Conservation (phyloP, 2,113 vertebrate genomes). For the Urocynchramus pylzowi region DNA sequence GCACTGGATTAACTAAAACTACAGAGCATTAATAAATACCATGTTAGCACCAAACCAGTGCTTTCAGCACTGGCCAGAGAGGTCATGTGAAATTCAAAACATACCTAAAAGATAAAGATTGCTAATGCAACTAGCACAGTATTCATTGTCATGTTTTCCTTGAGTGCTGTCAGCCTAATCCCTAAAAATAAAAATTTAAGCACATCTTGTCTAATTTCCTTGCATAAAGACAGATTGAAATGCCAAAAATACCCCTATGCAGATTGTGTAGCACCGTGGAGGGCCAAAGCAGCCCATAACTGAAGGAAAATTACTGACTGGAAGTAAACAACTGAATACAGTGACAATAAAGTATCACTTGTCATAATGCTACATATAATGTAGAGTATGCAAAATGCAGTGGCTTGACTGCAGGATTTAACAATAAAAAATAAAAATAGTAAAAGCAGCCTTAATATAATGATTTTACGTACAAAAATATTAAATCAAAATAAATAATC, state of each 20-base stretch:
- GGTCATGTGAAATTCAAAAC: conserved; percentile 68
- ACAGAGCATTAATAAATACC: conserved; percentile 64
- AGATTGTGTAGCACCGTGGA: conserved; percentile 75
- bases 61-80: conserved; percentile 65
- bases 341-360: conserved; percentile 77
- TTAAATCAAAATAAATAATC: conserved; percentile 87
- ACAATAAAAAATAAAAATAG: conserved; percentile 58
- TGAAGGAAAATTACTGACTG: conserved; percentile 71
- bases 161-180: conserved; percentile 42
- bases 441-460: conserved; percentile 76
- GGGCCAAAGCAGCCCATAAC: conserved; percentile 60
- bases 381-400: conserved; percentile 82
- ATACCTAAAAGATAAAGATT: conserved; percentile 55
- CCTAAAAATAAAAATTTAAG: conserved; percentile 56
- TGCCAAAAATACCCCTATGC: conserved; percentile 66
- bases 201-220: conserved; percentile 48
- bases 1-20: conserved; percentile 47
- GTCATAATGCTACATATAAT: conserved; percentile 80
- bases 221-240: conserved; percentile 58
- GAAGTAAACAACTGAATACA: conserved; percentile 79
- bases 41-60: conserved; percentile 76
- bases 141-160: conserved; percentile 53
- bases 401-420: conserved; percentile 73
- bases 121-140: conserved; percentile 57
- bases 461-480: conserved; percentile 85